Base-by-base conservation (phyloP, 1,140 invertebrate species). In the Bombus cullumanus region DNA sequence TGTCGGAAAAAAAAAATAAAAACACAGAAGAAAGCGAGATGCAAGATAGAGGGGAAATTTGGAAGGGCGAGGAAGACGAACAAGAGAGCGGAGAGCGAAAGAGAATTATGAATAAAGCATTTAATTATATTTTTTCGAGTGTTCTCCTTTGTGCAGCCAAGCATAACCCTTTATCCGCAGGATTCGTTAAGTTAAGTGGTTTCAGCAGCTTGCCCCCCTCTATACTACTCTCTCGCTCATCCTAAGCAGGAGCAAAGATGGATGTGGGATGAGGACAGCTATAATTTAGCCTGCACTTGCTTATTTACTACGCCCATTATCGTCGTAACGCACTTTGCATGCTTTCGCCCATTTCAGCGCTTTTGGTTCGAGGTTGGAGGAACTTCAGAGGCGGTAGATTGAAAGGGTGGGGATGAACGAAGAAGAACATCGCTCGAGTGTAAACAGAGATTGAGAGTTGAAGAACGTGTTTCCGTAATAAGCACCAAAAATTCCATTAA, bases 81-180 rank as follows among this genome's bases (percentile, higher is more conserved):
- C 1, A 43, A 68, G 47, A 57, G 59, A 34, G n/a, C 18, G 2
- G 22, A 22, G 34, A 15, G 9, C 41, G 47, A 66, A 74, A 15
- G 71, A 62, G 68, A 71, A 41, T 72, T 75, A 85, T 74, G 74
- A 87, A 72, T 80, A 86, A 74, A 74, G 80, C 69, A 72, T 87
- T 75, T 89, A 88, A 89, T 90, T 82, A 90, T 81, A 80, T 82
- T 85, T 85, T 87, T 89, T 71, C 75, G 86, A 86, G 85, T 72
- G 75, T 79, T 68, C 86, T 87, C 62, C 76, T 87, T 87, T 84
- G 86, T 73, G 78, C 82, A 39, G 43, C 41, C n/a, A 73, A 80
- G 43, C 76, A 62, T 72, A 85, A 87, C 69, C 82, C 82, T 87
- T 87, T 85, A 87, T 85, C 81, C 86, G 62, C 34, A 59, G 82